These are phyloP conservation scores for Parnassius orleans DNA, from an alignment of 2,888 invertebrate genomes.

Conservation along the genomic window DNA sequence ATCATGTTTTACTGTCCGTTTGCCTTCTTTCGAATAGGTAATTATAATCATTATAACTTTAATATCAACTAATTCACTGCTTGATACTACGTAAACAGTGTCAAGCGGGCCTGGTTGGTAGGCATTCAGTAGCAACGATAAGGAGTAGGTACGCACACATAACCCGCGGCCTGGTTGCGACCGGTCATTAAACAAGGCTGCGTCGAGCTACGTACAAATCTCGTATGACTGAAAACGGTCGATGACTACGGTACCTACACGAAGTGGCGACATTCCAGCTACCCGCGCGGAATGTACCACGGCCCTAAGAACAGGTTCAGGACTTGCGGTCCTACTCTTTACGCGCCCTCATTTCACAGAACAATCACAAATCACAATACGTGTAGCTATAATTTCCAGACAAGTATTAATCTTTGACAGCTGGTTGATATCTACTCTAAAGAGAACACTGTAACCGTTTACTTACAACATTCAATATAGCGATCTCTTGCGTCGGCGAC, in stretches of 20 bases:
- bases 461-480: conserved; percentile 66
- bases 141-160: conserved; percentile 52
- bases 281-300: conserved; percentile 64
- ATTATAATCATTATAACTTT: neutral
- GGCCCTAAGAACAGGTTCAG: conserved; percentile 72
- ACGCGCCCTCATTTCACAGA: conserved; percentile 51
- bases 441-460: conserved; percentile 66
- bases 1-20: no score
- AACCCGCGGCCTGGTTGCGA: conserved; percentile 58
- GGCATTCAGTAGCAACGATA: conserved; percentile 60
- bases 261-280: conserved; percentile 73
- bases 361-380: conserved; percentile 29
- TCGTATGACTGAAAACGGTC: conserved; percentile 66
- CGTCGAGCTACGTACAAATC: conserved; percentile 67
- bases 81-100: conserved; percentile 37
- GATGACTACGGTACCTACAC: conserved; percentile 69
- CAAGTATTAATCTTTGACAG: conserved; percentile 59
- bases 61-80: conserved; percentile 20
- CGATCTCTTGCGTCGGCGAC: conserved; percentile 67
- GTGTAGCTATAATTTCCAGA: conserved; percentile 19
- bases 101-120: conserved; percentile 39
- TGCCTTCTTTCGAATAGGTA: neutral
- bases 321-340: conserved; percentile 56
- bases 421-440: conserved; percentile 47
- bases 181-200: conserved; percentile 64